Evolutionary conservation across 2,113 vertebrate genomes (phyloP), one percentile per base, ranked within the genome.

Genomic region (Hyaena hyaena): DNA sequence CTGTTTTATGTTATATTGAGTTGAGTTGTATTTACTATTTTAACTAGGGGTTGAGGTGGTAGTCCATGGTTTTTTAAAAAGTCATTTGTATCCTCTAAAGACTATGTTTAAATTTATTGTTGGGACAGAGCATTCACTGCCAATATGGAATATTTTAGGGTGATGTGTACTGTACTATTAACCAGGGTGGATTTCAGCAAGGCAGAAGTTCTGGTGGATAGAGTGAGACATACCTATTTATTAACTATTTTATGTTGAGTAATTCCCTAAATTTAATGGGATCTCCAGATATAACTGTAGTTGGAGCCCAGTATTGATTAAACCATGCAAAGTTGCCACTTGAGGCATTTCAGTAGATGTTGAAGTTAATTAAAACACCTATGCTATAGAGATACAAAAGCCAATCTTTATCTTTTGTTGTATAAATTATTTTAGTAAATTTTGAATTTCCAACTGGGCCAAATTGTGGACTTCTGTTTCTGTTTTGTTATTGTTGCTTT

Each of bases 181-280:
- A 89, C 39, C 68, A 19, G 39, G 61, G 89, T 80, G 85, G 80
- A 90, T 74, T 79, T 92, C 61, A 69, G 39, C 61, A 92, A 92
- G 69, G 53, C 50, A 68, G 17, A 61, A 35, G 14, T 82, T 93
- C 45, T 76, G 15, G 48, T 74, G n/a, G 7, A 90, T 80, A 68
- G 88, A 35, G 63, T 68, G 76, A 96, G 39, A 10, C 48, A 33
- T 23, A 63, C 23, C 31, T 73, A 5, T 90, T 94, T 86, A 26
- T 61, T 85, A 53, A 68, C 43, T 85, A 43, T 80, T 96, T 97
- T 81, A 69, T 94, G 80, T 84, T 96, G 24, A 92, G 11, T 80
- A 74, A 61, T 28, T 85, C 65, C 53, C 23, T 88, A 74, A 88
- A 68, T 77, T 63, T 73, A 96, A 17, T 88, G 71, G 48, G 31